Base-by-base conservation (phyloP, 2,888 invertebrate species). In the Himalopsyche japonica region DNA sequence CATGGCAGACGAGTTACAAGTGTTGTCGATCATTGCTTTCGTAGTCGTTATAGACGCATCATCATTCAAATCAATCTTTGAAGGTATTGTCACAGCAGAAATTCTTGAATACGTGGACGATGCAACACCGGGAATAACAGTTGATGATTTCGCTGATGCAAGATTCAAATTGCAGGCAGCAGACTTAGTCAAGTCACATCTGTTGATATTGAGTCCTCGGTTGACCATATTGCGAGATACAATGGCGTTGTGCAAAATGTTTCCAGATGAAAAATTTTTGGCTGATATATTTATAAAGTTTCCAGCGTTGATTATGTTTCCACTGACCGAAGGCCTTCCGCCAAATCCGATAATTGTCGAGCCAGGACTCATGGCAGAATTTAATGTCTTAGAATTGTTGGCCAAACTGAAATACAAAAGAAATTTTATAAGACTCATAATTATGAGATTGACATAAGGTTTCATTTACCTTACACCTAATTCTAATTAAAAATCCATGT, bases 1-100 rank as follows among this genome's bases (percentile, higher is more conserved):
- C 92, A 92, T 92, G 10, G 92, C 91, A 3, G 92, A 92, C 0
- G 92, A 92, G 86, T 92, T 92, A 87, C 92, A 92, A 0, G 92
- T 91, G 85, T 92, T 92, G 82, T 92, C 92, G 27, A 92, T 92
- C 91, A 92, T 91, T 86, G 92, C 92, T 88, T 92, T 92, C 0
- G 92, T 91, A 0, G 92, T 92, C 0, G 92, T 91, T 84, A 92
- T 92, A 48, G 89, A 90, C 77, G 92, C 91, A 84, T 90, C 92
- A 84, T 92, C 92, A 20, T 88, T 89, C 2, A 89, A 89, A 82
- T 87, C 87, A n/a, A 87, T 85, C 76, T 86, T 87, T 1, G 86
- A 83, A 12, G 81, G 80, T n/a, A 84, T 8, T 0, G 84, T 64
- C 20, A 82, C 77, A 6, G 84, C 57, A 3, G 82, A 64, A 24